phyloP scores from a whole-genome alignment of 2,888 invertebrate genomes.

The Eupelmus urozonus region DNA sequence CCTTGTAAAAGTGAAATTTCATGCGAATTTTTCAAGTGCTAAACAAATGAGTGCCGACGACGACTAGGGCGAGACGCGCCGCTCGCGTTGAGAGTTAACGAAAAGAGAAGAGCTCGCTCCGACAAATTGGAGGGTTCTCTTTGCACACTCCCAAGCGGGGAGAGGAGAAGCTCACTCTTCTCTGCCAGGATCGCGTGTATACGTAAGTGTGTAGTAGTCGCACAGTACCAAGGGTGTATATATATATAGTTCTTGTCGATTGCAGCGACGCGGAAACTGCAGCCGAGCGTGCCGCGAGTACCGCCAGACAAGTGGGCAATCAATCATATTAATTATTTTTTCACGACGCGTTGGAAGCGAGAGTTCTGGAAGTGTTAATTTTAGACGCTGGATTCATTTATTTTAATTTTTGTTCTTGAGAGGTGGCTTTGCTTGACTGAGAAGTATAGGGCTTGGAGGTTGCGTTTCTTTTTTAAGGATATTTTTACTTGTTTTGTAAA shows the following conservation, averaged over 20 bases:
- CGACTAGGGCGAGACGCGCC: background rate
- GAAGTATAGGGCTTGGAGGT: no score
- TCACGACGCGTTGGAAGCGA: conserved; percentile 5
- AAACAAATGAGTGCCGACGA: conserved; percentile 57
- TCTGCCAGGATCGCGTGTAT: no score
- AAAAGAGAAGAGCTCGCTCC: conserved; percentile 43
- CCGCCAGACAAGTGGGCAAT: conserved; percentile 42
- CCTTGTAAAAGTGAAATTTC: conserved; percentile 60
- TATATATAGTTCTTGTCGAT: background rate
- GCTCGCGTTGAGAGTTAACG: conserved; percentile 50
- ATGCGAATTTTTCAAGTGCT: conserved; percentile 64
- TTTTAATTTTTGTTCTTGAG: background rate
- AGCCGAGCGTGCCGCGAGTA: background rate
- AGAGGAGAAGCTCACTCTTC: conserved; percentile 21
- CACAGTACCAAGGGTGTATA: no score
- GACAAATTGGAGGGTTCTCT: conserved; percentile 65
- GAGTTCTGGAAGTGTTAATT: background rate
- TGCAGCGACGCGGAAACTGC: conserved; percentile 41
- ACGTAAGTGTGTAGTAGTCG: no score
- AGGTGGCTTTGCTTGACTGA: no score
- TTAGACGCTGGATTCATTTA: conserved; percentile 1
- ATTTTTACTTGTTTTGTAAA: no score
- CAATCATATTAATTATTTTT: conserved; percentile 46
- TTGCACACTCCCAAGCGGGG: conserved; percentile 6
- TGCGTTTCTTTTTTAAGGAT: no score